Base-by-base conservation (phyloP, 2,888 invertebrate species). In the Leptogaster cylindrica region DNA sequence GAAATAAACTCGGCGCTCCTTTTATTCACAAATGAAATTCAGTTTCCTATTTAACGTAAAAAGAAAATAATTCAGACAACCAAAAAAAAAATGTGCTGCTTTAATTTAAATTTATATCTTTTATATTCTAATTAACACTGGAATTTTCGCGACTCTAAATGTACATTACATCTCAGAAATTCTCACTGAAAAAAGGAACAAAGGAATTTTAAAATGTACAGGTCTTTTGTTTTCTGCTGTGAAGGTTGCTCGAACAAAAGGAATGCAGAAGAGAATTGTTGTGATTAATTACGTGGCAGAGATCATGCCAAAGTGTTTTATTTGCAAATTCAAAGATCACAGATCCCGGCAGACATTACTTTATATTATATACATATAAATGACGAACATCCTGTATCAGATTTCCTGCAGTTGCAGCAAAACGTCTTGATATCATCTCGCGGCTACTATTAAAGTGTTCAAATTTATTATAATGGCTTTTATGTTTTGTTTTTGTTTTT, bases 121-220 rank as follows among this genome's bases (percentile, higher is more conserved):
- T 55, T 55, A 55, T 55, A 55, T 55, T 55, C 55, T 55, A 55
- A 55, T 55, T 55, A 55, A n/a, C 52, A 55, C n/a, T 36, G 14
- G 12, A 31, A 55, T 55, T 52, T 52, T 31, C 52, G 52, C 52
- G 28, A 52, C 31, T 55, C 39, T 55, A n/a, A n/a, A n/a, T 55
- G 55, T 39, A 55, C 39, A 52, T 20, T 52, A 36, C 31, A 55
- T 12, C 50, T n/a, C n/a, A n/a, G n/a, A n/a, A n/a, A n/a, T n/a
- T n/a, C n/a, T n/a, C n/a, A n/a, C n/a, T n/a, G n/a, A n/a, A n/a
- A n/a, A n/a, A n/a, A n/a, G n/a, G n/a, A n/a, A n/a, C n/a, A n/a
- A n/a, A n/a, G n/a, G n/a, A n/a, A n/a, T n/a, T n/a, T n/a, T n/a
- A n/a, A n/a, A n/a, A n/a, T n/a, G n/a, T n/a, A n/a, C n/a, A n/a